Conservation (phyloP, 2,113 vertebrate species). For the Cynocephalus volans region DNA sequence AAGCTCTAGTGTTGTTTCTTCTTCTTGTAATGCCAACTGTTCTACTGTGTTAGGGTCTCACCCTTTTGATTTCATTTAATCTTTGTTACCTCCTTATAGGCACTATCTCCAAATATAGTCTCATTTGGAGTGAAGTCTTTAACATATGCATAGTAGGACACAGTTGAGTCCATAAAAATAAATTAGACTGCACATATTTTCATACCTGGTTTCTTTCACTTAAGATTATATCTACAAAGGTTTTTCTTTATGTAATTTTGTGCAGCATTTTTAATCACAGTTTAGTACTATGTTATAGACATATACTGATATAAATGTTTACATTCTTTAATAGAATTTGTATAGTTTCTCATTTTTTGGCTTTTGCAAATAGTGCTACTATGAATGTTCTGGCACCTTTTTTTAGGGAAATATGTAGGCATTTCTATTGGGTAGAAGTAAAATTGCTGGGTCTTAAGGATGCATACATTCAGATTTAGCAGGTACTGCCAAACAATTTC, state of each 20-base stretch:
- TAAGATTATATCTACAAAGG: background rate
- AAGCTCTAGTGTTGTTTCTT: background rate
- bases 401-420: background rate
- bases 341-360: background rate
- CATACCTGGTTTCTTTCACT: background rate
- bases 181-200: background rate
- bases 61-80: background rate
- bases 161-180: background rate
- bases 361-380: background rate
- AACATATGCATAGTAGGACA: background rate
- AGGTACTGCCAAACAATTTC: background rate
- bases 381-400: background rate
- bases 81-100: background rate
- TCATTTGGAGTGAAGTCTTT: background rate
- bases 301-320: background rate
- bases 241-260: background rate
- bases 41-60: background rate
- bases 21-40: background rate
- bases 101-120: background rate
- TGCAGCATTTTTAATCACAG: background rate
- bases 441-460: background rate
- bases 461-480: background rate
- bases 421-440: background rate
- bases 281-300: background rate
- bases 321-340: background rate